phyloP scores from a whole-genome alignment of 2,888 invertebrate genomes.

The Lasioglossum vierecki region DNA sequence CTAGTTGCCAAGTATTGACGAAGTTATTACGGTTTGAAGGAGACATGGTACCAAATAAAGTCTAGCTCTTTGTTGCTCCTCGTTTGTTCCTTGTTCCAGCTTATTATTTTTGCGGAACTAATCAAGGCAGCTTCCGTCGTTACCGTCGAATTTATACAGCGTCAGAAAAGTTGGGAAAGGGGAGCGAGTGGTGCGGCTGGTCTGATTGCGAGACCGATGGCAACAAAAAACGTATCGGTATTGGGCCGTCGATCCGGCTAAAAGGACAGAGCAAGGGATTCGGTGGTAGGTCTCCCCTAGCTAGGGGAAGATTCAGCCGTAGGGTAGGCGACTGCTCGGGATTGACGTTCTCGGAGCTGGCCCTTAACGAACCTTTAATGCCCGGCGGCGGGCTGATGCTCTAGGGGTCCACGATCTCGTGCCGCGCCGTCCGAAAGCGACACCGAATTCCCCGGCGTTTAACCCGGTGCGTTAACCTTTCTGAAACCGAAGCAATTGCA shows the following conservation, averaged over 20 bases:
- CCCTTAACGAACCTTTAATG: conserved; percentile 73
- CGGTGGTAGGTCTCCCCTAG: not conserved
- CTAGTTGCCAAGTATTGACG: not conserved
- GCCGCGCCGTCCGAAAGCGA: conserved; percentile 74
- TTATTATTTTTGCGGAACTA: not conserved
- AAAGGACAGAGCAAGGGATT: conserved; percentile 26
- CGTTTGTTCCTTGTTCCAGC: not conserved
- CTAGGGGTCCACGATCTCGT: conserved; percentile 61
- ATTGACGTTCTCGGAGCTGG: conserved; percentile 45
- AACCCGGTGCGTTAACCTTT: conserved; percentile 82
- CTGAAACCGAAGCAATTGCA: conserved; percentile 82
- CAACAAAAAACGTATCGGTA: conserved; percentile 30
- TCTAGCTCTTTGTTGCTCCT: not conserved
- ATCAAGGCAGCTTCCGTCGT: too few relatives aligned
- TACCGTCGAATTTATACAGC: not conserved
- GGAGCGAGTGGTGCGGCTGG: not conserved
- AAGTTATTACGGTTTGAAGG: not conserved
- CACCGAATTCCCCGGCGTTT: conserved; percentile 81
- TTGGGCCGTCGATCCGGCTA: conserved; percentile 3
- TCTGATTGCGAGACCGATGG: conserved; percentile 40
- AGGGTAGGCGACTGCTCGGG: conserved; percentile 13
- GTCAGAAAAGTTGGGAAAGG: not conserved
- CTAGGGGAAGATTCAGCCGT: conserved; percentile 26
- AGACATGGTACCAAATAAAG: not conserved
- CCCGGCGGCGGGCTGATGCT: conserved; percentile 51